These are phyloP conservation scores for Cotesia congregata DNA, from an alignment of 2,888 invertebrate species.

Conservation along the genomic window DNA sequence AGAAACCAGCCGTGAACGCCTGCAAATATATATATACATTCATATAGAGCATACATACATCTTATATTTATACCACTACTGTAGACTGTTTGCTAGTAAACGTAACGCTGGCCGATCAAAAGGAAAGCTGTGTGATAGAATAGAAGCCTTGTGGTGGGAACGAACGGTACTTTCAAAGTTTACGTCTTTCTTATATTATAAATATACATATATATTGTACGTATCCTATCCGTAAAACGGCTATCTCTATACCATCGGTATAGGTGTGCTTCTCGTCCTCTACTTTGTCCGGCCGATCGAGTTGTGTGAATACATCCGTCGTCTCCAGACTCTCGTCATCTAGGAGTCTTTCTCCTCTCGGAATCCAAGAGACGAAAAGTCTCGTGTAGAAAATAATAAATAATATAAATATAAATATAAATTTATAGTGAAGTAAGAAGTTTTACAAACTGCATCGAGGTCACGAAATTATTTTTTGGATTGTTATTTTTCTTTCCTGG, in stretches of 20 bases:
- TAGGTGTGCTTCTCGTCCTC: neutral
- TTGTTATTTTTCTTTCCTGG: constrained; percentile 1
- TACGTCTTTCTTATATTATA: constrained; percentile 42
- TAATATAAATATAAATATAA: no score
- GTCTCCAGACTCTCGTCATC: neutral
- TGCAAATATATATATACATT: no score
- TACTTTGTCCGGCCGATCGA: neutral
- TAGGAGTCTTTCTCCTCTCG: neutral
- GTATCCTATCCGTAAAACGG: neutral
- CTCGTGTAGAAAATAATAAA: no score
- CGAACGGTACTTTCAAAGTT: constrained; percentile 48
- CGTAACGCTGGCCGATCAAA: constrained; percentile 50
- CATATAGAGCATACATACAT: no score
- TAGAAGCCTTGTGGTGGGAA: constrained; percentile 16
- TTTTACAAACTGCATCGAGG: neutral
- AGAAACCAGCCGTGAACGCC: constrained; percentile 41
- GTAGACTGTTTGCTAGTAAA: constrained; percentile 40
- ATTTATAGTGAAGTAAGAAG: no score
- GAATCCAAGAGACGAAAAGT: no score
- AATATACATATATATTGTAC: neutral
- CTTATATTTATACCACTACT: no score
- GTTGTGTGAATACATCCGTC: neutral
- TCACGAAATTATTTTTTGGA: neutral
- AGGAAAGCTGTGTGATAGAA: constrained; percentile 52
- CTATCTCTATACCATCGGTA: neutral